Base-by-base conservation (phyloP, 2,797 vertebrate species). In the Onychomys leucogaster region DNA sequence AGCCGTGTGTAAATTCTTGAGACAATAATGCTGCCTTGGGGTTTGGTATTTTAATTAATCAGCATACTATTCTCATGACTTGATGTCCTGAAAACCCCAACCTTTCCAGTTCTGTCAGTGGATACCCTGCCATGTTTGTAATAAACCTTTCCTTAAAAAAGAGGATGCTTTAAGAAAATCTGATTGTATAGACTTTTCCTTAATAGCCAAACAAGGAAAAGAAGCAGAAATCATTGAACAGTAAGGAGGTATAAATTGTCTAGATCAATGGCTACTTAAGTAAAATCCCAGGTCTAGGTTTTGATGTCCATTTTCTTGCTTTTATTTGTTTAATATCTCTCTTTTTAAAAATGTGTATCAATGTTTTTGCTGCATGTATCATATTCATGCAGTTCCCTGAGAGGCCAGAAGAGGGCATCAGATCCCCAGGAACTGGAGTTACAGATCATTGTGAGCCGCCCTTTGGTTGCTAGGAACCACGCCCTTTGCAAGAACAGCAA, bases 141-240 rank as follows among this genome's bases (percentile, higher is more conserved):
- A 55, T 73, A 84, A 89, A 19, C 52, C 3, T 63, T 65, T n/a
- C 6, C 55, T 76, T 65, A 9, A 43, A 25, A 46, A 41, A 37
- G 78, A 41, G 16, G 27, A 55, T 81, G 87, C 73, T 88, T 93
- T 90, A 93, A 81, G 52, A 76, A 69, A 91, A 61, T 61, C 2
- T 95, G 8, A 80, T 34, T 91, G 8, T 86, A 57, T 61, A 90
- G 94, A 95, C 34, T 92, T 94, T 88, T 32, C 27, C 41, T 91
- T 87, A 52, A 37, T 67, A 59, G 21, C 52, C 21, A 57, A 71
- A 87, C 92, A 75, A 92, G 37, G 90, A 75, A 94, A 6, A 93
- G 81, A 94, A 89, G 13, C 77, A 80, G 37, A 85, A 3, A 55
- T 90, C 5, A 14, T 94, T 94, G 2, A 96, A 65, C 9, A 92